phyloP scores from a whole-genome alignment of 1,140 invertebrate genomes.

The Adoxophyes honmai region DNA sequence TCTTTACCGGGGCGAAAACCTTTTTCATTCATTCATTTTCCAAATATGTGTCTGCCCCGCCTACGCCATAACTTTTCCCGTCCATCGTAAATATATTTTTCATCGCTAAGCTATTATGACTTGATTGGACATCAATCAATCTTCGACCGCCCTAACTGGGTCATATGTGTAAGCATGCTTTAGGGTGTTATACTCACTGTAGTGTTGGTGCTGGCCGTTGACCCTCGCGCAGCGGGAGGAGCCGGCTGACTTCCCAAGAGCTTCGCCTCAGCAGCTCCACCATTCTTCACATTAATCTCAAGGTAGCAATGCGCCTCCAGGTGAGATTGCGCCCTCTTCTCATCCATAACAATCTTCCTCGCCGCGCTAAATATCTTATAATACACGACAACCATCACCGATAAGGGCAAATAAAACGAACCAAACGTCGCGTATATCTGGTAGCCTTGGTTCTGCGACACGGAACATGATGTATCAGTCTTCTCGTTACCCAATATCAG shows the following conservation, averaged over 20 bases:
- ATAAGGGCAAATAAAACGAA: conserved; percentile 92
- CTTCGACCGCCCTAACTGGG: conserved; percentile 6
- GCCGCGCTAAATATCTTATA: conserved; percentile 94
- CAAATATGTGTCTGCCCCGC: neutral
- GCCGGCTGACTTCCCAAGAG: conserved; percentile 71
- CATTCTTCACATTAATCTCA: conserved; percentile 84
- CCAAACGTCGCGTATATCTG: conserved; percentile 94
- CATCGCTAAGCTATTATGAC: conserved; percentile 9
- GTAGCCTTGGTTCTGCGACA: conserved; percentile 92
- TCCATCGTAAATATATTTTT: neutral
- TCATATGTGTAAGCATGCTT: conserved; percentile 4
- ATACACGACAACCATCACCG: conserved; percentile 94
- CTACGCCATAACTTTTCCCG: neutral
- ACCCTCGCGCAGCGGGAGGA: conserved; percentile 69
- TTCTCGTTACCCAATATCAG: conserved; percentile 93
- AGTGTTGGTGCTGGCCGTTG: conserved; percentile 81
- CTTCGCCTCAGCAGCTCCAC: conserved; percentile 80
- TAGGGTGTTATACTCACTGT: conserved; percentile 76
- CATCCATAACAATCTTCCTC: conserved; percentile 89
- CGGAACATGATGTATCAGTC: conserved; percentile 85
- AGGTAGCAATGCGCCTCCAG: conserved; percentile 86
- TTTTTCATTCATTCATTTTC: neutral
- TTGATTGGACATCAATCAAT: conserved; percentile 15
- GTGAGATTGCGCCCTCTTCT: conserved; percentile 90
- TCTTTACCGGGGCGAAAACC: neutral